Evolutionary conservation across 1,140 invertebrate genomes (phyloP), one percentile per base, ranked within the genome.

Genomic region (Holcopasites calliopsidis): DNA sequence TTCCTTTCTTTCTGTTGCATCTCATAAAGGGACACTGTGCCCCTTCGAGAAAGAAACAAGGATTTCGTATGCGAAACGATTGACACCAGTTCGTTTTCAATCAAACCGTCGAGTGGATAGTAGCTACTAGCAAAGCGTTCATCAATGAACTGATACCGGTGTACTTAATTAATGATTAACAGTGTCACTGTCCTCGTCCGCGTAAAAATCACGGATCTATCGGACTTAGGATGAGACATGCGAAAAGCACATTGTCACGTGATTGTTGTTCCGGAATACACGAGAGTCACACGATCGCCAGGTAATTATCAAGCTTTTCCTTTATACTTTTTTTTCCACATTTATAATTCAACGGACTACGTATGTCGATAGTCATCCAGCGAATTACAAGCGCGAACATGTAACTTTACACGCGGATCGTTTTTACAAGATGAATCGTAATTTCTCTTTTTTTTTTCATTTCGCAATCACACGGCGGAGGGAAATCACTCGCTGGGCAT

Each of bases 171-270:
- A 74, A 74, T 74, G 55, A 74, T 66, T 74, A 74, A 74, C 62
- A 18, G 33, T 74, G 57, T 74, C 71, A 57, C 26, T 40, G 38
- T 62, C 4, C 28, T 44, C 33, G 50, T 55, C 50, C 62, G 28
- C 69, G 80, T 76, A 71, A 62, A 80, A 73, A 55, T 80, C 54
- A 61, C 52, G 75, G 52, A 70, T 82, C 77, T 77, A 80, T 72
- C 31, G 38, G 71, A 35, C 47, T 23, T 44, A 35, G 54, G 55
- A 69, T 62, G 52, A 23, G 65, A 50, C 80, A 82, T 76, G 81
- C 81, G 55, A 82, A 55, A 38, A 64, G 76, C 55, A 42, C 69
- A 82, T 83, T 82, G 79, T 83, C 81, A 82, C 80, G 71, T 82
- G 65, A 83, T 78, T 79, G 33, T 78, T 82, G 18, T 42, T 69